Base-by-base conservation (phyloP, 2,888 invertebrate species). In the Perdita meconis region DNA sequence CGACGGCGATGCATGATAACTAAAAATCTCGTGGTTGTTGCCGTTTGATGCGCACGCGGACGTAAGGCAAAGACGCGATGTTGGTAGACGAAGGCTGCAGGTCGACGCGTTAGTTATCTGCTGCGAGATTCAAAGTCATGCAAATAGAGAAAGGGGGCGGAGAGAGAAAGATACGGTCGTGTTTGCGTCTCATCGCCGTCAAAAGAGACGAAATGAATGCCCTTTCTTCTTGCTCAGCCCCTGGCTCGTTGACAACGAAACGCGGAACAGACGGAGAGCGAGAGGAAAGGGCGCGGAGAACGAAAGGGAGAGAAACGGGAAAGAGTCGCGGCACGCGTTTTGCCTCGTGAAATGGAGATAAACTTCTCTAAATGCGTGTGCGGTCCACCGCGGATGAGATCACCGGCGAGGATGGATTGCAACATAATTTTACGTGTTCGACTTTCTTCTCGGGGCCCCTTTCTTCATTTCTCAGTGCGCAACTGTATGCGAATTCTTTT, bases 121-220 rank as follows among this genome's bases (percentile, higher is more conserved):
- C 81, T 81, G 79, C 78, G 86, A 91, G 92, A 92, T 92, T 92
- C 91, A 92, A 92, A 92, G 92, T 89, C 88, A 86, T 81, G 89
- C 89, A 91, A 91, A 91, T 91, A 90, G 89, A 90, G 90, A 90
- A 91, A 90, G 80, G 47, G n/a, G 87, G 81, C 78, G 69, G 60
- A 26, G 60, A 76, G 80, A 69, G 64, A 68, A 51, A 84, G 81
- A 84, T 81, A 80, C 71, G 65, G 53, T 68, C 78, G 72, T 91
- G 90, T 91, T 92, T 92, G 91, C 92, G 88, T 91, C 90, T 91
- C 91, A 90, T 90, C 87, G 87, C 85, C 84, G 86, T 89, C 88
- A 90, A 91, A 92, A 91, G 89, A 86, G 79, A 86, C 77, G 83
- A 84, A 81, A 86, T 89, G 89, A 89, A 89, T 88, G 84, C 73